Evolutionary conservation across 1,140 invertebrate genomes (phyloP), one percentile per base, ranked within the genome.

Genomic region (Pogonomyrmex californicus): DNA sequence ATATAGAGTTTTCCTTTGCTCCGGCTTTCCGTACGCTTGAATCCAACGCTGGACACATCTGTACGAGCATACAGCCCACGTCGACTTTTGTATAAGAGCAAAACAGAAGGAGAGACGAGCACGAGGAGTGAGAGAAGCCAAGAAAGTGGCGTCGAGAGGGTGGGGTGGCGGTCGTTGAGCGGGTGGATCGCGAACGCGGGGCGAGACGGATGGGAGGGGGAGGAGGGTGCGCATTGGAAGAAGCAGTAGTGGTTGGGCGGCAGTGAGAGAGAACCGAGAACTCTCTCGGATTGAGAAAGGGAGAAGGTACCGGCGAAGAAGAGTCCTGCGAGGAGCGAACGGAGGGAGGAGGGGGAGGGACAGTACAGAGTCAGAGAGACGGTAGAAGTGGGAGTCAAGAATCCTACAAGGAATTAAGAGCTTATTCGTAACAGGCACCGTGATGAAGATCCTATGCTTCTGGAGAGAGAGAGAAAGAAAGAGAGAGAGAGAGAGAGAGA

Each of bases 331-430:
- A 58, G 0, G 12, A 41, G 68, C 41, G 23, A 41, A 30, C 5
- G n/a, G 51, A 60, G 36, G 33, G 56, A 56, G 33, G 33, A 10
- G 30, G 30, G 17, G 6, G 23, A 38, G 47, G n/a, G 44, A 38
- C 60, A 66, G 76, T 41, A n/a, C 56, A 71, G 68, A 78, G 79
- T 85, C 70, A 47, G 65, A 87, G 89, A 91, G 88, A 89, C 66
- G 87, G n/a, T 86, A 87, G 86, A 90, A 89, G 85, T 91, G 89
- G 92, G 91, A 92, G 91, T 92, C 92, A 92, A 94, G 93, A 94
- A 93, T 93, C 93, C 93, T 94, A 93, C 88, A 91, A 93, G 93
- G 93, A 94, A 94, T 94, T 94, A 94, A 94, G 93, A 94, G 93
- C 93, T 94, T 94, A 94, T 94, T 94, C 92, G 93, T 94, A 93